Conservation (phyloP, 2,113 vertebrate species). For the Thunnus thynnus region DNA sequence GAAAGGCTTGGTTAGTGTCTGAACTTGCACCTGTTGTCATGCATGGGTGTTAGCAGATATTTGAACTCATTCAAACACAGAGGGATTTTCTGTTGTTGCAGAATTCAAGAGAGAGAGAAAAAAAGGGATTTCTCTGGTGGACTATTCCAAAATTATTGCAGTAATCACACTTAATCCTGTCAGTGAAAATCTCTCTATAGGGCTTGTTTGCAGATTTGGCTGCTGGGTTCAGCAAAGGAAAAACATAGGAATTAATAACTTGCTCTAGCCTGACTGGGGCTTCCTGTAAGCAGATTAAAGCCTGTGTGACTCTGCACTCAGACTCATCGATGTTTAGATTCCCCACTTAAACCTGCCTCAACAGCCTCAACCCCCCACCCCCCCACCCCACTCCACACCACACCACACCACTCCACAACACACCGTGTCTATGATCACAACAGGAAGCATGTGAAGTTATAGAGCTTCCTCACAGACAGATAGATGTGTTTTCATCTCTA, state of each 20-base stretch:
- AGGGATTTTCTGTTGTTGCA: conserved; percentile 11
- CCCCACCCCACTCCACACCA: too few species aligned
- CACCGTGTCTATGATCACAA: background rate
- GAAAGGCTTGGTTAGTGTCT: too few species aligned
- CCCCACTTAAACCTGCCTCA: background rate
- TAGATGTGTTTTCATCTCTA: background rate
- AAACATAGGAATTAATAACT: conserved; percentile 47
- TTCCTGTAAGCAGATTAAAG: conserved; percentile 63
- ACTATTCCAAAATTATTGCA: conserved; percentile 40
- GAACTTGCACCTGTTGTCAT: too few species aligned
- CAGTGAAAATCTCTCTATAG: conserved; percentile 30
- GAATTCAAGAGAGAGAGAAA: background rate
- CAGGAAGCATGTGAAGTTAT: conserved; percentile 27
- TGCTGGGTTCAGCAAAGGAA: background rate
- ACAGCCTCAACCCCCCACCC: background rate
- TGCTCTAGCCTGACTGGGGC: conserved; percentile 5
- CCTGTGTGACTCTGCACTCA: conserved; percentile 3
- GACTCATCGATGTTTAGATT: conserved; percentile 8
- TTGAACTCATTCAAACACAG: background rate
- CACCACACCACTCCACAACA: too few species aligned
- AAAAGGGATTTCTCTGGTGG: background rate
- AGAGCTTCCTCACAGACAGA: background rate
- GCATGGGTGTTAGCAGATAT: background rate
- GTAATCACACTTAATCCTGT: conserved; percentile 54
- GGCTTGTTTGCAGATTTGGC: conserved; percentile 48